phyloP scores from a whole-genome alignment of 1,140 invertebrate species.

The Drosophila teissieri region DNA sequence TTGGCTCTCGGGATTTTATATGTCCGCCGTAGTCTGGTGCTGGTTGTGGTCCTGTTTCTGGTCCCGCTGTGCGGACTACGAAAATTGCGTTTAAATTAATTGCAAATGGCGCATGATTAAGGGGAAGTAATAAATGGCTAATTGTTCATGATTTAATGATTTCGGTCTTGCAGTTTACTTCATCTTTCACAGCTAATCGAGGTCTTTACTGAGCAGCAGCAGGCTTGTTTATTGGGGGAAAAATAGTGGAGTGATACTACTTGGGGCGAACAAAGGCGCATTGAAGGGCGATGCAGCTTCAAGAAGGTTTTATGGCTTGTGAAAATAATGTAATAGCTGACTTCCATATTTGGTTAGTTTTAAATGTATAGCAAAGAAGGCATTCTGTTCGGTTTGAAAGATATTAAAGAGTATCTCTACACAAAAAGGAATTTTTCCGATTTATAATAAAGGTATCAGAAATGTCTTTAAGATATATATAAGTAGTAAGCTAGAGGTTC shows the following conservation, averaged over 20 bases:
- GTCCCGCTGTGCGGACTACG: constrained; percentile 58
- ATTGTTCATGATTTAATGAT: constrained; percentile 81
- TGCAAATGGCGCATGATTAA: constrained; percentile 82
- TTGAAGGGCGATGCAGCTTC: background rate
- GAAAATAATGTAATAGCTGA: too few species aligned
- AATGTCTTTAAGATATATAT: background rate
- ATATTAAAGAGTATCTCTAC: too few species aligned
- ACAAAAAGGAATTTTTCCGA: too few species aligned
- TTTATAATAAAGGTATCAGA: too few species aligned
- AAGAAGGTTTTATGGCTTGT: too few species aligned
- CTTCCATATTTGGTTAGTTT: too few species aligned
- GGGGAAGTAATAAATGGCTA: constrained; percentile 78
- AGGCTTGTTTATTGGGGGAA: constrained; percentile 2
- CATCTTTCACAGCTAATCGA: constrained; percentile 24
- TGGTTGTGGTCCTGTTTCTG: constrained; percentile 25
- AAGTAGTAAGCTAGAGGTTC: constrained; percentile 35
- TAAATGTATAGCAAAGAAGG: too few species aligned
- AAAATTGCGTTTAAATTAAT: constrained; percentile 82
- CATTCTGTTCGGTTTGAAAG: too few species aligned
- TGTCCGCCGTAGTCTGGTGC: constrained; percentile 29
- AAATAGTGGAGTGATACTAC: background rate
- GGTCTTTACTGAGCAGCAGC: constrained; percentile 2
- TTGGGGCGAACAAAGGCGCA: background rate
- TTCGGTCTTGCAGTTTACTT: constrained; percentile 41
- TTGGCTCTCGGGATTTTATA: constrained; percentile 61